Base-by-base conservation (phyloP, 1,140 invertebrate genomes). In the Pantala flavescens region DNA sequence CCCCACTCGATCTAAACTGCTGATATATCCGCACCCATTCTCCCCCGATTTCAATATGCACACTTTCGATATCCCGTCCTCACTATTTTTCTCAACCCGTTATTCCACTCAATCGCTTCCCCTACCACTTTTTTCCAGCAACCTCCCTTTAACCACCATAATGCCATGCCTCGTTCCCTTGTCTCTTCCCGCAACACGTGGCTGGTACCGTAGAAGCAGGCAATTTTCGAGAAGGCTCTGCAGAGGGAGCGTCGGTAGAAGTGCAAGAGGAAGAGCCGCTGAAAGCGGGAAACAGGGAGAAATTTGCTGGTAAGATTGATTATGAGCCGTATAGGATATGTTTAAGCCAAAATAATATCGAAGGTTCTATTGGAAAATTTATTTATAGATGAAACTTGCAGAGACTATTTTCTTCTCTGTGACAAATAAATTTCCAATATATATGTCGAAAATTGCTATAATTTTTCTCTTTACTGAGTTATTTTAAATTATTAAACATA, bases 131-230 rank as follows among this genome's bases (percentile, higher is more conserved):
- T 1, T 21, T 5, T 5, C 12, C 49, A 63, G 12, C 49, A 63
- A 63, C 49, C 49, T 63, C 16, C 49, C n/a, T 63, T 63, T 19
- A 63, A 63, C 49, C n/a, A 21, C 49, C 49, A 63, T 63, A 63
- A 63, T 12, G 3, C 49, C 49, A 63, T 63, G 49, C 49, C n/a
- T 63, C 49, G 49, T 63, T 63, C 49, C 49, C 49, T 63, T 63
- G 49, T 63, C 49, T 63, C 49, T 63, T 21, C 49, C 49, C 49
- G 49, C 49, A 63, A 63, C 49, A 63, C 49, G 49, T 63, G 49
- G 49, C 49, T 63, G 49, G 49, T 63, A 63, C 49, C 49, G 49
- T 63, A 63, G 49, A 12, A 63, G 49, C 5, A 63, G 49, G 49
- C 49, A 63, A 63, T 63, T 63, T 63, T 21, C 49, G 16, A 63